Base-by-base conservation (phyloP, 92 coral and sea anemone species). In the Virgularia gustaviana region DNA sequence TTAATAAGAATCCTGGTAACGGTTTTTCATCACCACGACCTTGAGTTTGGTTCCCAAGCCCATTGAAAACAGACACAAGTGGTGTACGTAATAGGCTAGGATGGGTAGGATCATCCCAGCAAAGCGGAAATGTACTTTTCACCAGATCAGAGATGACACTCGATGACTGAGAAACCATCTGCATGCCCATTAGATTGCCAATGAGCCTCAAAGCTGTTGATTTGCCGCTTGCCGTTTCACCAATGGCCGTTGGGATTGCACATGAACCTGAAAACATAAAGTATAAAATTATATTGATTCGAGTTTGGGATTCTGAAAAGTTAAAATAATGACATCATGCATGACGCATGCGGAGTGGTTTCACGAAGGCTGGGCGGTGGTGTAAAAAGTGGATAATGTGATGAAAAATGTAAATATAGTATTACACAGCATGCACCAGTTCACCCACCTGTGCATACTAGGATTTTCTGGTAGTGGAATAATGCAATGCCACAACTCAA, bases 51-150 rank as follows among this genome's bases (percentile, higher is more conserved):
- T 42, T 64, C 6, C 71, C 71, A 1, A 64, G 54, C 1, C 71
- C 35, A 25, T 64, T 64, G 36, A 64, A 64, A 20, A 42, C 71
- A 1, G 71, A 64, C 13, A 64, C 18, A 19, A 64, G 35, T 20
- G 71, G 54, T 34, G 23, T 31, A 9, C 54, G 54, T 34, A 64
- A 6, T 5, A n/a, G 4, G 57, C 37, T 66, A 2, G 25, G 55
- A 66, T 64, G 54, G 6, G 57, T 47, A 11, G 57, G 58, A 35
- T 66, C 73, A 66, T 66, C 73, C 73, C 73, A 66, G 34, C 57
- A 29, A 2, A 66, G 10, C 11, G 57, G 57, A 25, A 66, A 43
- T 2, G 73, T 66, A 11, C 57, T 24, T 6, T 6, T 25, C 2
- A 42, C 47, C 37, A 66, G 22, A 15, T 66, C 32, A 0, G 73